phyloP scores from a whole-genome alignment of 92 coral and sea anemone species.

The Desmophyllum pertusum region DNA sequence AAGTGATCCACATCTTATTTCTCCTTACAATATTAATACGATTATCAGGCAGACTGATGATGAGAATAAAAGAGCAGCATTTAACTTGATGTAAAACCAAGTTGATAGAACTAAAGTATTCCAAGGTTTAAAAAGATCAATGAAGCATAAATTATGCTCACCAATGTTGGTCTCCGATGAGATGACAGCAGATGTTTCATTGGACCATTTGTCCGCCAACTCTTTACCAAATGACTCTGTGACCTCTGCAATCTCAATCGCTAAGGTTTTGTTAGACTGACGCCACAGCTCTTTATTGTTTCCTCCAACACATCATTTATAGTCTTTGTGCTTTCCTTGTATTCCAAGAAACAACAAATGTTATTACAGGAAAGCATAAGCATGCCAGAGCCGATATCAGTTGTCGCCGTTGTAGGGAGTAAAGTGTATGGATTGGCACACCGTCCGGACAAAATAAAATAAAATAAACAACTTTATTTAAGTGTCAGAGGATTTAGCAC shows the following conservation, averaged over 20 bases:
- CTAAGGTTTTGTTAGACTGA: conserved; percentile 24
- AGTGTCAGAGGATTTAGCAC: too few species aligned
- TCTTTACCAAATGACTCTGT: conserved; percentile 60
- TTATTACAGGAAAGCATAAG: background rate
- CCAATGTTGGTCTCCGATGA: conserved; percentile 33
- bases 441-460: too few species aligned
- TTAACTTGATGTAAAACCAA: too few species aligned
- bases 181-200: conserved; percentile 32
- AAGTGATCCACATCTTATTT: too few species aligned
- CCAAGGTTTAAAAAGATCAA: background rate
- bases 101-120: too few species aligned
- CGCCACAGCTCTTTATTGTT: conserved; percentile 24
- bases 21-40: too few species aligned
- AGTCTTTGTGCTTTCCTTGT: conserved; percentile 32
- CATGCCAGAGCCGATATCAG: too few species aligned
- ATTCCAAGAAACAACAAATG: background rate
- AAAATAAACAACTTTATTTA: too few species aligned
- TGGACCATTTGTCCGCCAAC: conserved; percentile 53
- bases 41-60: too few species aligned
- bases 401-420: too few species aligned
- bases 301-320: conserved; percentile 37
- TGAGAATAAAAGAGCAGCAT: too few species aligned
- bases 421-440: too few species aligned
- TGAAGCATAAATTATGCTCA: background rate
- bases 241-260: conserved; percentile 58